phyloP scores from a whole-genome alignment of 2,888 invertebrate species.

The Clusia tigrina region DNA sequence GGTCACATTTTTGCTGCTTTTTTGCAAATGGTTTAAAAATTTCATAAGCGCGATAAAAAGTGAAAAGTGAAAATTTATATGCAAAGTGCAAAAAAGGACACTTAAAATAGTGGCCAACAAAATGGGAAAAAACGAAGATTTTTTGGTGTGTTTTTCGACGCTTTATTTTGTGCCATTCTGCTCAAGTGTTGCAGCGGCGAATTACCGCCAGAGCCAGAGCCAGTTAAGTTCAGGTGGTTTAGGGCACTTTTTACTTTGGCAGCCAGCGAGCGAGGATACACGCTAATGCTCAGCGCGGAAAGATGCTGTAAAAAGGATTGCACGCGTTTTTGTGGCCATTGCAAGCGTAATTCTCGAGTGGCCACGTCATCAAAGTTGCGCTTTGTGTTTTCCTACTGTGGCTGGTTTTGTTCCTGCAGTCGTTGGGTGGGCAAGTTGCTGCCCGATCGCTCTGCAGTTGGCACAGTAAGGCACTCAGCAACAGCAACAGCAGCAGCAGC shows the following conservation, averaged over 20 bases:
- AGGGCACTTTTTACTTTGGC: not conserved
- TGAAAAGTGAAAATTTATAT: too few relatives aligned
- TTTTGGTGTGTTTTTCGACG: not conserved
- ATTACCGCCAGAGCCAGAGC: not conserved
- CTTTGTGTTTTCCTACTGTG: not conserved
- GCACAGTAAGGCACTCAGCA: not conserved
- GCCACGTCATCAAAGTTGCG: conserved; percentile 11
- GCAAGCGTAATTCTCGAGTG: not conserved
- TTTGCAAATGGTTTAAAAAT: conserved; percentile 3
- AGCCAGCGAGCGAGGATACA: too few relatives aligned
- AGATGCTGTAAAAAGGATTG: not conserved
- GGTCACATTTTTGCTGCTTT: not conserved
- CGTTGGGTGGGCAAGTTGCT: not conserved
- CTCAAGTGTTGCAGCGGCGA: not conserved
- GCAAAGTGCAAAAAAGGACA: too few relatives aligned
- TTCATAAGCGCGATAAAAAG: not conserved
- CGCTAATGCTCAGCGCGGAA: not conserved
- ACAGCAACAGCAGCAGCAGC: not conserved
- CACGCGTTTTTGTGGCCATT: not conserved
- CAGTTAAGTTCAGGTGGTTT: not conserved
- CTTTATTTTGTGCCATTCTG: not conserved
- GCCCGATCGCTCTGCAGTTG: not conserved
- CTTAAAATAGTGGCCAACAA: too few relatives aligned
- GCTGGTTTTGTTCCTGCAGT: not conserved
- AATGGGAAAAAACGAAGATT: too few relatives aligned